Base-by-base conservation (phyloP, 2,888 invertebrate genomes). In the Synanthedon vespiformis region DNA sequence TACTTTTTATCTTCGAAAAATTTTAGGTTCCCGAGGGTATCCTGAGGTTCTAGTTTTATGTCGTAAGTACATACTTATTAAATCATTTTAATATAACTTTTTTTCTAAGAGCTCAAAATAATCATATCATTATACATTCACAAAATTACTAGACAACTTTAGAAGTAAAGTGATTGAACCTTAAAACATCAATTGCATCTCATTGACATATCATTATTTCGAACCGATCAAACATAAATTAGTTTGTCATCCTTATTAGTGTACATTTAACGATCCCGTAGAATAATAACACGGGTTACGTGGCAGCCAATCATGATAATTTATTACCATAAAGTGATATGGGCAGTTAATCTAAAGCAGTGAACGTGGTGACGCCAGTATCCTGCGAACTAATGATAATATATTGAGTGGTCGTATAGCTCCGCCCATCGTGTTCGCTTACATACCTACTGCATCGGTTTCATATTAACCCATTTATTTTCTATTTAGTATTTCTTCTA, bases 321-420 rank as follows among this genome's bases (percentile, higher is more conserved):
- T 76, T 77, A 79, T 76, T 67, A 63, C 65, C 66, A 70, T 74
- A 68, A 67, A 72, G 62, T 66, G 68, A 71, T 72, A 73, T 67
- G 66, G 63, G 61, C 63, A 65, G 67, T 70, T 49, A 49, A 53
- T 53, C 51, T 49, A 48, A 11, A 12, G 50, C 50, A 51, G 51
- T 51, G 22, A 51, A 47, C 27, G 49, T 14, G 16, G 50, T 50
- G 50, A 50, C 50, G 50, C 27, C 22, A 22, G 50, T 51, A 48
- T 53, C 51, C 51, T 53, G 53, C 51, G 40, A 22, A 40, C 16
- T 16, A 48, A 40, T 13, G 47, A 40, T 40, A 40, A 53, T 53
- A 50, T 53, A 53, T 53, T 48, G 49, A 50, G 49, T 52, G 52
- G 41, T 27, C 22, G 49, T n/a, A 12, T 34, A 48, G 41, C 52